These are phyloP conservation scores for Oryzias dopingdopingensis DNA, from an alignment of 2,797 vertebrate genomes.

Conservation along the genomic window DNA sequence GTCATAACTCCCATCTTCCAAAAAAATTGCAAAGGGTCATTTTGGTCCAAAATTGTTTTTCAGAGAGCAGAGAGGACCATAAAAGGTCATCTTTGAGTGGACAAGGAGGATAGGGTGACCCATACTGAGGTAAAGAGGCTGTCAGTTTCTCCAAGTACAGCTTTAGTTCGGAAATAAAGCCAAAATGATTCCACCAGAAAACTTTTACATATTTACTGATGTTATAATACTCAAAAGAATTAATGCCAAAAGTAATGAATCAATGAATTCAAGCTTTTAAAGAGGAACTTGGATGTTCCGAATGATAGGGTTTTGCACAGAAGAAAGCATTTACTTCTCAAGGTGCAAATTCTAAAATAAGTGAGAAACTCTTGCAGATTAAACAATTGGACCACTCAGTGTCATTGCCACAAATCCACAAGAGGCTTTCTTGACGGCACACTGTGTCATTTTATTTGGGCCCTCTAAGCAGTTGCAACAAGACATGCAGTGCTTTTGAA, in stretches of 20 bases:
- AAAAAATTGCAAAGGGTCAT: neutral
- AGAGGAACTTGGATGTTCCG: neutral
- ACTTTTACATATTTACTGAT: neutral
- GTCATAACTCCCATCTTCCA: neutral
- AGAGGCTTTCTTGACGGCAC: conserved; percentile 3
- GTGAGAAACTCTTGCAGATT: conserved; percentile 2
- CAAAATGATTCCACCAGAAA: neutral
- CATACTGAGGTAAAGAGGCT: conserved; percentile 3
- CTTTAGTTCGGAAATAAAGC: neutral
- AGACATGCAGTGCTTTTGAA: conserved; percentile 7
- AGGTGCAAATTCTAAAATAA: too few species aligned
- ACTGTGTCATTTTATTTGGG: conserved; percentile 7
- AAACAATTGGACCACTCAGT: conserved; percentile 8
- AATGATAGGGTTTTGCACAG: neutral
- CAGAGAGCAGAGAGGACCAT: neutral
- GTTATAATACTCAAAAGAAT: neutral
- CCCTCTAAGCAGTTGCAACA: neutral
- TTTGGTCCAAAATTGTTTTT: neutral
- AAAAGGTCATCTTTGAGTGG: neutral
- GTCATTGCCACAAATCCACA: conserved; percentile 8
- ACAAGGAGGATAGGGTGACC: neutral
- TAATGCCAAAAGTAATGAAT: neutral
- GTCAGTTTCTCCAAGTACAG: neutral
- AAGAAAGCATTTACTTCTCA: too few species aligned
- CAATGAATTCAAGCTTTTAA: neutral